Conservation (phyloP, 2,113 vertebrate species). For the Pteronura brasiliensis region DNA sequence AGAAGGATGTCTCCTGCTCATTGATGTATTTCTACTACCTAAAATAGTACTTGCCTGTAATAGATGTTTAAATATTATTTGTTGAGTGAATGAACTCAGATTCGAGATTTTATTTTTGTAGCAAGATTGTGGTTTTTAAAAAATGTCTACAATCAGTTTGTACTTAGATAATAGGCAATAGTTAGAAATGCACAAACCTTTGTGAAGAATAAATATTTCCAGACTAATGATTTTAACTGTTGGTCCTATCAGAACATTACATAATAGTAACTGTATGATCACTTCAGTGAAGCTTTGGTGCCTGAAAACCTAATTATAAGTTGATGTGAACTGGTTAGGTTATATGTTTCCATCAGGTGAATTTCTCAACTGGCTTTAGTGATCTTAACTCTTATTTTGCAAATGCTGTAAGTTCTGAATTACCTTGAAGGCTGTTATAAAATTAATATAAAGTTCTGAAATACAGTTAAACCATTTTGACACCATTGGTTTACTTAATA, state of each 20-base stretch:
- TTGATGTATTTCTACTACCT: neutral
- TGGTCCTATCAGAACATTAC: neutral
- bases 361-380: neutral
- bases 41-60: neutral
- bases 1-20: neutral
- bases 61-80: neutral
- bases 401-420: neutral
- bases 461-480: neutral
- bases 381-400: neutral
- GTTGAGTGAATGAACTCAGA: neutral
- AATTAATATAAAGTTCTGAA: neutral
- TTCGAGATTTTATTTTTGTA: constrained; percentile 12
- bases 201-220: neutral
- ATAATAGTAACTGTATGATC: neutral
- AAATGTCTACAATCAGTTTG: neutral
- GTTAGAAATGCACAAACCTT: neutral
- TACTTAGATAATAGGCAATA: neutral
- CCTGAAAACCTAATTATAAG: neutral
- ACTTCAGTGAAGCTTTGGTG: neutral
- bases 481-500: neutral
- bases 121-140: neutral
- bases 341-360: neutral
- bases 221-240: neutral
- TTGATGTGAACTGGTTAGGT: neutral
- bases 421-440: neutral